Base-by-base conservation (phyloP, 2,797 vertebrate genomes). In the Buphagus erythrorhynchus region DNA sequence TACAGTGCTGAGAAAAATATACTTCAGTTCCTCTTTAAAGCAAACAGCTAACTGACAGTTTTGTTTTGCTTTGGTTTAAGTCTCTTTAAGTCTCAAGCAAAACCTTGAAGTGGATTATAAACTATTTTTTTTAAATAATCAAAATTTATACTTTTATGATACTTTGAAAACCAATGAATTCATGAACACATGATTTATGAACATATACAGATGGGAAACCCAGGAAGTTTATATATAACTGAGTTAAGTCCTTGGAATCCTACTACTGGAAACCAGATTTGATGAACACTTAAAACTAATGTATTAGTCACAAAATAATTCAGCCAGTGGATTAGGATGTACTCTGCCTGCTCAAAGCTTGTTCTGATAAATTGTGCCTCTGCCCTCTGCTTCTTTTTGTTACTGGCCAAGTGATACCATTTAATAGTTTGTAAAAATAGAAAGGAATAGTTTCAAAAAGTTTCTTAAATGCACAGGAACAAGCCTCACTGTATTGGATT, bases 241-340 rank as follows among this genome's bases (percentile, higher is more conserved):
- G 66, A 95, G 43, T 82, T 96, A 96, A 95, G 45, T 77, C 91
- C 63, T 75, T 80, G 38, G 33, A 96, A 95, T 92, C 86, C 89
- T 91, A 55, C 63, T 85, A 33, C 42, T 85, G 25, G 17, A 93
- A 95, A 95, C 59, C 54, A 93, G 82, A 91, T 95, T 95, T 88
- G 35, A 83, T 40, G 88, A 91, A 83, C 71, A 67, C 18, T 85
- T 88, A 68, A 67, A 94, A 77, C 68, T 75, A 88, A 51, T 90
- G 35, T 54, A 88, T 94, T 92, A 91, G 75, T 88, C 85, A 93
- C 72, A 95, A 65, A 93, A 88, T 83, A 91, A 95, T 94, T 94
- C 72, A 91, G 59, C 11, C 49, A 85, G 81, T 79, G 87, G 87
- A 96, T 96, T 95, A 96, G 68, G 57, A 93, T 51, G 52, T 68